Base-by-base conservation (phyloP, 2,888 invertebrate genomes). In the Cataglyphis rosenhaueri region DNA sequence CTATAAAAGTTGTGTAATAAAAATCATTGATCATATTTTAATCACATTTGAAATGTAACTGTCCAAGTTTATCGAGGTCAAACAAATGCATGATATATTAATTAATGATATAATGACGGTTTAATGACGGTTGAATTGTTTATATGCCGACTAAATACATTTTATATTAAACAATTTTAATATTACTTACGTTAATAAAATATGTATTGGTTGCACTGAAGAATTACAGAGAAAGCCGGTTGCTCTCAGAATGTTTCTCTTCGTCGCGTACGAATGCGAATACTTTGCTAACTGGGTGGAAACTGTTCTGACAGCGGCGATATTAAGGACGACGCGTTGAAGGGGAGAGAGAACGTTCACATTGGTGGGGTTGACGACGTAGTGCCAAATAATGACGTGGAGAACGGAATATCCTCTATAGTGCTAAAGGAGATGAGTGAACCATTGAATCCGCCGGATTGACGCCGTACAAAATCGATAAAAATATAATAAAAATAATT, bases 301-400 rank as follows among this genome's bases (percentile, higher is more conserved):
- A 79, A 65, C 32, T 12, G 57, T 35, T 48, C 78, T 25, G 44
- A 59, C 78, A 71, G 59, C 59, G 18, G 9, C 8, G 57, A 71
- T 79, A 79, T 79, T 79, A 79, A 79, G 71, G 71, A 79, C 70
- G 70, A 32, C n/a, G 25, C 59, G 10, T 57, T 44, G 44, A 18
- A 18, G 15, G 44, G 5, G 44, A 44, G 44, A 64, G 32, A 59
- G 29, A 62, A 44, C 41, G 10, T 65, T 44, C 44, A 5, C 25
- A 35, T 6, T 76, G 76, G 78, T 79, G 78, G 78, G 78, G 78
- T 25, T 44, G 78, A n/a, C 76, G 71, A 79, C 44, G 78, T 71
- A 79, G 70, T 29, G 21, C 35, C 59, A 32, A 78, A 44, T 44
- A 57, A 59, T 79, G 78, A 79, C 73, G 71, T 59, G 44, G 71